Conservation (phyloP, 2,113 vertebrate species). For the Elachura formosa region DNA sequence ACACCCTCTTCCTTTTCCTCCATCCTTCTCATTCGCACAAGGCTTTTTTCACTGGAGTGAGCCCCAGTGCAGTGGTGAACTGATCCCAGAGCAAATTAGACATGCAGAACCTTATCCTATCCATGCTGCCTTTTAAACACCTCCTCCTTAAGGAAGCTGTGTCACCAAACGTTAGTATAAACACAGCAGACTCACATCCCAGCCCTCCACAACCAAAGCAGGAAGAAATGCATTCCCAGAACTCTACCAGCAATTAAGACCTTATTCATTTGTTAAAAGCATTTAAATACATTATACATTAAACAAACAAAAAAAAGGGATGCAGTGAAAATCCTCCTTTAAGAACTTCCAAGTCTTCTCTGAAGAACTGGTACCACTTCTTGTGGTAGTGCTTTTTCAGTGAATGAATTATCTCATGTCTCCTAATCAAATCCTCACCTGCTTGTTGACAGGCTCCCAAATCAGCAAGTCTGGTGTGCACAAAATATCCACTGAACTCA, state of each 20-base stretch:
- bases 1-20: not conserved
- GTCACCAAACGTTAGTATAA: not conserved
- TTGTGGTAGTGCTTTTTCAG: not conserved
- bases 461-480: not conserved
- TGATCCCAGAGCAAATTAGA: not conserved
- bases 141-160: not conserved
- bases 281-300: not conserved
- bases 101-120: not conserved
- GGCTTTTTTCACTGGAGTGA: not conserved
- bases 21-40: not conserved
- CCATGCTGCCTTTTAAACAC: not conserved
- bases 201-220: not conserved
- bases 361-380: not conserved
- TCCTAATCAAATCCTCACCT: not conserved
- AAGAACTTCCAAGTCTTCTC: not conserved
- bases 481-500: not conserved
- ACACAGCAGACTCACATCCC: not conserved
- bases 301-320: not conserved
- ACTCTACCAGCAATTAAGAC: not conserved
- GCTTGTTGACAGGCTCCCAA: not conserved
- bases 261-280: not conserved
- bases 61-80: not conserved
- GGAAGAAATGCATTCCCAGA: not conserved
- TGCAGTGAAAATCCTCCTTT: not conserved
- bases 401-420: not conserved